Evolutionary conservation across 2,888 invertebrate species (phyloP).

Genomic region (Stenoptilia bipunctidactyla): DNA sequence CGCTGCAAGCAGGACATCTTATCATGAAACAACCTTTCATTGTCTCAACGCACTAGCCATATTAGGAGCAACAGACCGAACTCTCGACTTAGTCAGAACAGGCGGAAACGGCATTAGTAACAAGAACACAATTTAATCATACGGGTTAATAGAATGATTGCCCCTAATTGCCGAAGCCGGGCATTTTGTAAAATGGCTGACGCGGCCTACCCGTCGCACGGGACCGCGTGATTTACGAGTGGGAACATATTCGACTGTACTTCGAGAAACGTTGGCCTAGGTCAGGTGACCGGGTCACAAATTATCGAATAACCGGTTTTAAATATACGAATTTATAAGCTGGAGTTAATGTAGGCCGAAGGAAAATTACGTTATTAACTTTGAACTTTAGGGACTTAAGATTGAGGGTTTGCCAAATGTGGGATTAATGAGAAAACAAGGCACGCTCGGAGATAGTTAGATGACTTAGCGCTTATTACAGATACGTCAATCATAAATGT

Average conservation of each 20-base stretch:
- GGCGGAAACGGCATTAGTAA: too few relatives aligned
- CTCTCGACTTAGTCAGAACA: too few relatives aligned
- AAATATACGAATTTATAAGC: background rate
- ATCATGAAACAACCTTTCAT: too few relatives aligned
- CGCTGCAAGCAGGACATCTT: too few relatives aligned
- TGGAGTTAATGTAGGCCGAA: background rate
- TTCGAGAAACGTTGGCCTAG: background rate
- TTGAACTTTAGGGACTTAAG: background rate
- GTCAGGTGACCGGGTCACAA: background rate
- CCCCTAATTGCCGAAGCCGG: slow-evolving; percentile 32
- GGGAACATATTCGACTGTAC: background rate
- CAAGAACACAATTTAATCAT: too few relatives aligned
- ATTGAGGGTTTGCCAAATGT: too few relatives aligned
- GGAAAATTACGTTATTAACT: background rate
- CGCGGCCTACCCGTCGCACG: slow-evolving; percentile 38
- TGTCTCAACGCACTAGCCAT: too few relatives aligned
- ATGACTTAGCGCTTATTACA: too few relatives aligned
- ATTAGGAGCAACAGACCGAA: too few relatives aligned
- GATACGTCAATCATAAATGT: too few relatives aligned
- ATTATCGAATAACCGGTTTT: background rate
- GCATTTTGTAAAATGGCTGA: slow-evolving; percentile 31
- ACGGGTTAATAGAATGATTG: slow-evolving; percentile 46
- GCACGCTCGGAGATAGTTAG: too few relatives aligned
- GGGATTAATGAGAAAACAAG: too few relatives aligned
- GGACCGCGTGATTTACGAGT: slow-evolving; percentile 3